Percentiles rank a stretch among this genome's conserved stretches.
phyloP scores from a whole-genome alignment of 2,113 vertebrate genomes.

The Tyto alba region DNA sequence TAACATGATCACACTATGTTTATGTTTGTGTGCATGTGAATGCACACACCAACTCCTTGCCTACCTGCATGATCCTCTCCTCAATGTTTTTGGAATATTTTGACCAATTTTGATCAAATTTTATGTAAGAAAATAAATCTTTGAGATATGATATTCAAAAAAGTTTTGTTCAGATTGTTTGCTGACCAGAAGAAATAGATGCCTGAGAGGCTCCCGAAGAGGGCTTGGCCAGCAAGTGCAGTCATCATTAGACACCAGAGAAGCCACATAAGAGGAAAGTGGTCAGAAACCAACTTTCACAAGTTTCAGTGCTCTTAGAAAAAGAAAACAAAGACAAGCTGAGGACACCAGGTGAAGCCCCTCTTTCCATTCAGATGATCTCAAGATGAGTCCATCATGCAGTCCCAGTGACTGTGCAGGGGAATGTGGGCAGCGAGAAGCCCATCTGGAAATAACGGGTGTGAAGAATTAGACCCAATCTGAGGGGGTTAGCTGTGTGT shows the following conservation, averaged over 20 bases:
- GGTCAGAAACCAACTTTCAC: neutral
- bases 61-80: neutral
- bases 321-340: neutral
- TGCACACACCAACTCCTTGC: neutral
- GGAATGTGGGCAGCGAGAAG: neutral
- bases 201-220: neutral
- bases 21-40: neutral
- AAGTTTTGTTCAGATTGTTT: neutral
- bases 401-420: neutral
- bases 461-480: neutral
- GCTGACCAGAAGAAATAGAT: neutral
- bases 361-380: neutral
- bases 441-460: neutral
- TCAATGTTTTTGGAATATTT: neutral
- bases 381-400: neutral
- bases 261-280: neutral
- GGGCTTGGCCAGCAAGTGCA: neutral
- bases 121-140: neutral
- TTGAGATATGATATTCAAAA: accelerated
- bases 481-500: neutral
- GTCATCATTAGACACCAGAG: neutral
- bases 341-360: neutral
- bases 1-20: neutral
- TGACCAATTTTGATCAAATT: neutral
- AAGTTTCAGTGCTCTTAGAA: neutral